Evolutionary conservation across 2,113 vertebrate genomes (phyloP), one percentile per base, ranked within the genome.

Genomic region (Chaenogobius annularis): DNA sequence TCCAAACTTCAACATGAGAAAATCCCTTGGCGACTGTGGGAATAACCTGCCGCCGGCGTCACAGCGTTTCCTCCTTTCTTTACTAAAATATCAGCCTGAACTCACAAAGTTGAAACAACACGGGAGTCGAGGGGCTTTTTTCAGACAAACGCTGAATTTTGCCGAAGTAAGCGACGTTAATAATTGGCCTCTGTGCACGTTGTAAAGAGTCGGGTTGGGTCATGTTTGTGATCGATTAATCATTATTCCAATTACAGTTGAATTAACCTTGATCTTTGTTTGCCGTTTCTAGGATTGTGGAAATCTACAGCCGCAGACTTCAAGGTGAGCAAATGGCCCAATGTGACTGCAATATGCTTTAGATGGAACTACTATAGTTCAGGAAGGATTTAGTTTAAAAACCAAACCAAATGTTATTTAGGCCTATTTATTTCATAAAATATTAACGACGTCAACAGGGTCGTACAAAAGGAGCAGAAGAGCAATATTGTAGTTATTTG

Each of bases 291-390:
- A 95, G 93, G 87, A 94, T 95, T 88, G 95, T 94, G 76, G 95
- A 95, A 84, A 92, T 95, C 78, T 95, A 87, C 83, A 95, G 94
- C 65, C 86, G 93, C 20, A 92, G 95, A 76, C 93, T 95, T 80
- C 94, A 95, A 93, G 94, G 95, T 95, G 83, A 83, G 64, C 5
- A 1, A 44, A 20, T 4, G 3, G 10, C 1, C 7, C 46, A n/a
- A 65, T 23, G 10, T n/a, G 2, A 43, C 8, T 20, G 13, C 8
- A 44, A 35, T 7, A 44, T 44, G 7, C 1, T 3, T 13, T 9
- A 43, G 55, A 14, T 59, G 5, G 13, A 8, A 8, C 17, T 3
- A 1, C 12, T 46, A 46, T 46, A 46, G 10, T 46, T 46, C 12
- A 46, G 44, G 7, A 12, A 46, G 12, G 37, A 40, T 40, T 31